These are phyloP conservation scores for Arrhamphus sclerolepis DNA, from an alignment of 2,797 vertebrate species.

Conservation along the genomic window DNA sequence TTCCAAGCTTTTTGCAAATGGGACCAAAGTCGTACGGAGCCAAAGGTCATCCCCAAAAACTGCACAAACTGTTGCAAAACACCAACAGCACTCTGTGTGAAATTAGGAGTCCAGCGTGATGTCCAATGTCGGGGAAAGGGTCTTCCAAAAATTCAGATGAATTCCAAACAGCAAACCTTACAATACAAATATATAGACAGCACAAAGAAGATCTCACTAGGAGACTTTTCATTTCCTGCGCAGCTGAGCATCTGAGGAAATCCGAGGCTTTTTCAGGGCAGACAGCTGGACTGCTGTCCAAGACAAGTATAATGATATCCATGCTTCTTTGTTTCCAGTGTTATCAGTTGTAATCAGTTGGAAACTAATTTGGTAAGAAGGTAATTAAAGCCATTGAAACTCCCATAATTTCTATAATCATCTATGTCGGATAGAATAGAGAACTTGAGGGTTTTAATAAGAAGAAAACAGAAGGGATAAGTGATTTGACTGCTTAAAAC, in stretches of 20 bases:
- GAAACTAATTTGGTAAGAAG: constrained; percentile 25
- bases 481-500: background rate
- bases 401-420: constrained; percentile 5
- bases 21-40: background rate
- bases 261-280: constrained; percentile 18
- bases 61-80: constrained; percentile 2
- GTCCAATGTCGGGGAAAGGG: background rate
- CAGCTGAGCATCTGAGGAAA: constrained; percentile 21
- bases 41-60: background rate
- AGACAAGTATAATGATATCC: constrained; percentile 32
- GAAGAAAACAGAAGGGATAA: constrained; percentile 4
- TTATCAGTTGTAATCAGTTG: constrained; percentile 1
- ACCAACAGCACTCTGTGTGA: background rate
- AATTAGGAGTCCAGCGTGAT: constrained; percentile 8
- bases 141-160: background rate
- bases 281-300: constrained; percentile 8
- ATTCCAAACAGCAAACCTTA: background rate
- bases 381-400: constrained; percentile 29
- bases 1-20: too few species aligned
- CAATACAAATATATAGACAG: background rate
- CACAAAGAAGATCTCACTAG: constrained; percentile 5
- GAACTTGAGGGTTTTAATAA: background rate
- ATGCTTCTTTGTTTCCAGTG: constrained; percentile 15
- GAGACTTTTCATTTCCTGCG: constrained; percentile 45
- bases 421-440: background rate